Base-by-base conservation (phyloP, 2,797 vertebrate species). In the Furcifer pardalis region DNA sequence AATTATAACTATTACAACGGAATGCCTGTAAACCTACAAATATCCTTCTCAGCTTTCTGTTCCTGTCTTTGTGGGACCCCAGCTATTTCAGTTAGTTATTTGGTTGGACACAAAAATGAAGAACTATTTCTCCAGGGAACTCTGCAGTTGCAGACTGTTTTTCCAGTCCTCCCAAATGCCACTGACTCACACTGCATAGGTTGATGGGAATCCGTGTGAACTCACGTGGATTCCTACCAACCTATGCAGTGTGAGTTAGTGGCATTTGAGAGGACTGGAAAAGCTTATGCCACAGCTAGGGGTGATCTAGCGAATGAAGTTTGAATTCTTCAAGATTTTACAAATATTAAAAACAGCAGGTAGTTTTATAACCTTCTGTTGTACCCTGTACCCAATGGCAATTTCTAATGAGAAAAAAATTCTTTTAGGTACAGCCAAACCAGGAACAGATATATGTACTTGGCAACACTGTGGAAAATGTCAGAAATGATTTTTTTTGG, bases 401-500 rank as follows among this genome's bases (percentile, higher is more conserved):
- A 37, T 77, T 44, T 77, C 73, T 81, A 71, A 75, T 81, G 84
- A 84, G 66, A 56, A 84, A 56, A 56, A 21, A 62, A 77, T 73
- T 81, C 75, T 76, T 82, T 84, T 62, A 60, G 68, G 73, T 76
- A 73, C 62, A 37, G 60, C 63, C 52, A 84, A 87, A 87, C 82
- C 49, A 88, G 83, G 82, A 87, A 86, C 59, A 81, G 74, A 81
- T 49, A 62, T 75, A 10, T 84, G n/a, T 77, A 69, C 35, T 86
- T 86, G 74, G 81, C 75, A 88, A 74, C 80, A 83, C 78, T 66
- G 90, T 86, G 66, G 88, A 89, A 84, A 93, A 84, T 65, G 27
- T 86, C 85, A 85, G 13, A 85, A 89, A 72, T 37, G 56, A 83
- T 82, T 89, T 79, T 87, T 12, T 8, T 5, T 8, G 12, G 46